Conservation (phyloP, 2,888 invertebrate species). For the Rhingia campestris region DNA sequence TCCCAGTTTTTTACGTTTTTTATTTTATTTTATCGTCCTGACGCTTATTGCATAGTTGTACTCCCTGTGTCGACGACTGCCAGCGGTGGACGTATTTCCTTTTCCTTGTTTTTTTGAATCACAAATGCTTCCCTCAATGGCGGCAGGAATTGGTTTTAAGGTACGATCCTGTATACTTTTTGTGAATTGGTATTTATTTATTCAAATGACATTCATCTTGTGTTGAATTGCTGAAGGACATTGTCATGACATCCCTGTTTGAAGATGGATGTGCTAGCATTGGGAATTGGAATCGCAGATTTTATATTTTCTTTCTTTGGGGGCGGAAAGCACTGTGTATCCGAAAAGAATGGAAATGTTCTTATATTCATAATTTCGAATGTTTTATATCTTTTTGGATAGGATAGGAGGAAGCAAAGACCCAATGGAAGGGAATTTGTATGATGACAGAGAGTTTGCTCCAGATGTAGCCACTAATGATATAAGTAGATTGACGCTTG, state of each 20-base stretch:
- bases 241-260: conserved; percentile 63
- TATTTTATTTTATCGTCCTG: conserved; percentile 12
- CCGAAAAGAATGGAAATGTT: conserved; percentile 23
- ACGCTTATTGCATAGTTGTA: neutral
- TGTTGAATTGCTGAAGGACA: conserved; percentile 63
- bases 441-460: neutral
- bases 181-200: conserved; percentile 69
- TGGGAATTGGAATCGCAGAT: conserved; percentile 45
- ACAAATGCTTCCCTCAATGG: conserved; percentile 13
- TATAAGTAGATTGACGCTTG: conserved; percentile 49
- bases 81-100: conserved; percentile 3
- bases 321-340: neutral
- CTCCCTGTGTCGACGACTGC: conserved; percentile 1
- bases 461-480: conserved; percentile 22
- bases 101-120: neutral
- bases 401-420: neutral
- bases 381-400: conserved; percentile 26
- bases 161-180: conserved; percentile 47
- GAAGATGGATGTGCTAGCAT: conserved; percentile 55
- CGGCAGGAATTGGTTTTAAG: conserved; percentile 44
- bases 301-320: conserved; percentile 5
- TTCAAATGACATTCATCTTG: conserved; percentile 64
- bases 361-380: conserved; percentile 46
- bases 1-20: conserved; percentile 13
- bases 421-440: conserved; percentile 10